Conservation (phyloP, 2,113 vertebrate genomes). For the Chlamydotis undulata region DNA sequence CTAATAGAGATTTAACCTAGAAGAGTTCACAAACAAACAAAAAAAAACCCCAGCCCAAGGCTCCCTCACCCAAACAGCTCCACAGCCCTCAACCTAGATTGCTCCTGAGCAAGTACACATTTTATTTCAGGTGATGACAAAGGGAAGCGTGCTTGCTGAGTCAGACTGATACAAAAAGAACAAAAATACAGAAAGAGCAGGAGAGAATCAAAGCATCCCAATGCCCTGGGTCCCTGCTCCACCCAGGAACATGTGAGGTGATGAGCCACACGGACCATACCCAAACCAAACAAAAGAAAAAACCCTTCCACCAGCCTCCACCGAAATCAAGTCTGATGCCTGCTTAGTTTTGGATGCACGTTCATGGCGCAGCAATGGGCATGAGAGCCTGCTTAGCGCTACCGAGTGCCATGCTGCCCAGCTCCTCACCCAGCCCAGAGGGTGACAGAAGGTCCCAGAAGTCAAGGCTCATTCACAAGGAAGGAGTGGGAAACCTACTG, state of each 20-base stretch:
- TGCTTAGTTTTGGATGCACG: not conserved
- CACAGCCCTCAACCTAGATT: not conserved
- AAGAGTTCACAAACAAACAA: not conserved
- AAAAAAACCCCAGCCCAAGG: not conserved
- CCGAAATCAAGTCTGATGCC: not conserved
- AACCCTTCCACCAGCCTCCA: not conserved
- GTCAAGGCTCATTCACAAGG: not conserved
- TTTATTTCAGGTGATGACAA: not conserved
- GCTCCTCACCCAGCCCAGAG: not conserved
- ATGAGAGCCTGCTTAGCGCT: not conserved
- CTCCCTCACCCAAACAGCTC: not conserved
- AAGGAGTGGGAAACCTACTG: not conserved
- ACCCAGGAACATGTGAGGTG: not conserved
- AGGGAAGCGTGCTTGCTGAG: not conserved
- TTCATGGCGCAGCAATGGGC: fast-evolving
- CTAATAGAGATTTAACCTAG: not conserved
- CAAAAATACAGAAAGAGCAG: not conserved
- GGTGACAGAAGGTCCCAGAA: not conserved
- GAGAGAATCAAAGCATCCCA: not conserved
- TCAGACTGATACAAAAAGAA: not conserved
- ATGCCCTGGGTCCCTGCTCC: not conserved
- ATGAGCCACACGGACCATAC: not conserved
- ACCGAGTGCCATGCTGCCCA: not conserved
- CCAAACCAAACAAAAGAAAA: not conserved
- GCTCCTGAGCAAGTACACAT: not conserved